Evolutionary conservation across 2,113 vertebrate species (phyloP).

Genomic region (Euleptes europaea): DNA sequence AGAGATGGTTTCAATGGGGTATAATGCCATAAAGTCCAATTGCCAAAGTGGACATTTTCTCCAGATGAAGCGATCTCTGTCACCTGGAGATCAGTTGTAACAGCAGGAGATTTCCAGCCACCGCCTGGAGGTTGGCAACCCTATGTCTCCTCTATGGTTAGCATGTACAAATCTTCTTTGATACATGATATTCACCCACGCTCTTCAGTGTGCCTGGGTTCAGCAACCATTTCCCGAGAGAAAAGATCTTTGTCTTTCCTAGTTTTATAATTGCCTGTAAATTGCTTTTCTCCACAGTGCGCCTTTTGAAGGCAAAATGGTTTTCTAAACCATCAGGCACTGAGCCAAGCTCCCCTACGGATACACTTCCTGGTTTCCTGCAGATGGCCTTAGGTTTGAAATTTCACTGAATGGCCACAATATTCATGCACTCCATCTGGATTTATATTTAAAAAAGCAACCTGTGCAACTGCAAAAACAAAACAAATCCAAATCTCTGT

Average conservation of each 20-base stretch:
- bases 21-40: no score
- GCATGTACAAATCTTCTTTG: not conserved
- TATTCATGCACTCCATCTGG: accelerated
- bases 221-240: not conserved
- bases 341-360: not conserved
- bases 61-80: no score
- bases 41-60: no score
- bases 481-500: not conserved
- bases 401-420: not conserved
- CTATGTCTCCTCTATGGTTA: not conserved
- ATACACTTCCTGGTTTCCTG: not conserved
- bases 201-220: accelerated
- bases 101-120: no score
- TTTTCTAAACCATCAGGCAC: not conserved
- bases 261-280: not conserved
- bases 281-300: not conserved
- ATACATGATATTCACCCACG: constrained; percentile 4
- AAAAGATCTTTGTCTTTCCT: not conserved
- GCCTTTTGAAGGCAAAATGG: constrained; percentile 15
- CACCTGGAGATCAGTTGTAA: no score
- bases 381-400: not conserved
- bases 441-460: not conserved
- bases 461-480: not conserved
- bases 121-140: no score
- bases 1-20: no score